Evolutionary conservation across 2,113 vertebrate genomes (phyloP).

Genomic region (Psittacara wagleri): DNA sequence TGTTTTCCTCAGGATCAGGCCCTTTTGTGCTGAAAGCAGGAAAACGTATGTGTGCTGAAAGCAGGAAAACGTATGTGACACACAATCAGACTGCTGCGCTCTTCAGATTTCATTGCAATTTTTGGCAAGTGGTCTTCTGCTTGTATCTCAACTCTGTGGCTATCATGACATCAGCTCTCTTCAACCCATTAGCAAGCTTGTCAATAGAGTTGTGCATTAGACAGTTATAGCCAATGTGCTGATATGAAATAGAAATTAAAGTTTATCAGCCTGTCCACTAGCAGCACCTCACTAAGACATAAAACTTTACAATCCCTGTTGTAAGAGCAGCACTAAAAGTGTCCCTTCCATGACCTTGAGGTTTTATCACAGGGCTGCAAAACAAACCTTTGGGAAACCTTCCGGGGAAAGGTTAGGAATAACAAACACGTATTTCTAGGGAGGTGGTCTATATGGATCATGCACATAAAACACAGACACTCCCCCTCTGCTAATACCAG

Average conservation of each 20-base stretch:
- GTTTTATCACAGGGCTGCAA: background rate
- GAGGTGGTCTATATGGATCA: background rate
- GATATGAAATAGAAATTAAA: background rate
- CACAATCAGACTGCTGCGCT: background rate
- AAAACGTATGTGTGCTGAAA: background rate
- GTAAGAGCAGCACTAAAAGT: background rate
- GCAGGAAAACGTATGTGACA: background rate
- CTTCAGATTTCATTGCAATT: background rate
- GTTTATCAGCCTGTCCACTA: constrained; percentile 3
- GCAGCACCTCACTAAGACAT: background rate
- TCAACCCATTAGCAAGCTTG: background rate
- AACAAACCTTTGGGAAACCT: background rate
- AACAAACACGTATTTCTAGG: background rate
- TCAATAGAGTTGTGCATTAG: background rate
- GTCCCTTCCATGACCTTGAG: background rate
- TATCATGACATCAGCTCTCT: background rate
- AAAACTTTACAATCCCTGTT: constrained; percentile 13
- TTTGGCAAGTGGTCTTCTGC: background rate
- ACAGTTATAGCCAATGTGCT: background rate
- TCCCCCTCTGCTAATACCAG: background rate
- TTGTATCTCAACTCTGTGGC: background rate
- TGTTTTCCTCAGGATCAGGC: background rate
- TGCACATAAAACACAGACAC: background rate
- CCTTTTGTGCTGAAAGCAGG: background rate
- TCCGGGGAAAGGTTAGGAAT: background rate